Evolutionary conservation across 1,140 invertebrate genomes (phyloP).

Genomic region (Zaprionus inermis): DNA sequence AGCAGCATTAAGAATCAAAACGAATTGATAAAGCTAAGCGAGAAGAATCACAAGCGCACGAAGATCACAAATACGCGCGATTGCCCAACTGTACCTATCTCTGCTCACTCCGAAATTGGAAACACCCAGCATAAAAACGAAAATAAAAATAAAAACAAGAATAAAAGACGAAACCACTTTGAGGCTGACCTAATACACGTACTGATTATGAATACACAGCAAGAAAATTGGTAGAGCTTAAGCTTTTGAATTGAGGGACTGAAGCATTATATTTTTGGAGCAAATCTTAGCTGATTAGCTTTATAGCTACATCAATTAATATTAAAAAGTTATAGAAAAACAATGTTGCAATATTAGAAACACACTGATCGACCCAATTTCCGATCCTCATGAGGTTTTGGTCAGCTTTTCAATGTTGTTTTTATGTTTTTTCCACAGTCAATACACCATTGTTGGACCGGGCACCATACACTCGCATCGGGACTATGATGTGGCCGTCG

Average conservation of each 20-base stretch:
- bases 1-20: conserved; percentile 1
- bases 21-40: conserved; percentile 18
- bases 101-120: background rate
- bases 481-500: conserved; percentile 93
- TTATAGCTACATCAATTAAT: too few relatives aligned
- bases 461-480: conserved; percentile 91
- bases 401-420: conserved; percentile 9
- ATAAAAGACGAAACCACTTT: background rate
- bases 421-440: conserved; percentile 38
- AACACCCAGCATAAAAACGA: conserved; percentile 2
- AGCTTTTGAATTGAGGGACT: background rate
- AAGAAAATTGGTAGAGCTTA: background rate
- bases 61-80: too few relatives aligned
- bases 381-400: background rate
- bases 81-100: conserved; percentile 14
- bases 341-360: background rate
- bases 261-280: too few relatives aligned
- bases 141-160: background rate
- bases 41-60: background rate
- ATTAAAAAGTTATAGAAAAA: background rate
- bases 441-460: conserved; percentile 93
- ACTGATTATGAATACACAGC: conserved; percentile 7
- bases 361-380: background rate
- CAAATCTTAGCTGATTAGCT: too few relatives aligned
- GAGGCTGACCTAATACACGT: conserved; percentile 16